phyloP scores from a whole-genome alignment of 2,888 invertebrate genomes.

The Eledona agricola region DNA sequence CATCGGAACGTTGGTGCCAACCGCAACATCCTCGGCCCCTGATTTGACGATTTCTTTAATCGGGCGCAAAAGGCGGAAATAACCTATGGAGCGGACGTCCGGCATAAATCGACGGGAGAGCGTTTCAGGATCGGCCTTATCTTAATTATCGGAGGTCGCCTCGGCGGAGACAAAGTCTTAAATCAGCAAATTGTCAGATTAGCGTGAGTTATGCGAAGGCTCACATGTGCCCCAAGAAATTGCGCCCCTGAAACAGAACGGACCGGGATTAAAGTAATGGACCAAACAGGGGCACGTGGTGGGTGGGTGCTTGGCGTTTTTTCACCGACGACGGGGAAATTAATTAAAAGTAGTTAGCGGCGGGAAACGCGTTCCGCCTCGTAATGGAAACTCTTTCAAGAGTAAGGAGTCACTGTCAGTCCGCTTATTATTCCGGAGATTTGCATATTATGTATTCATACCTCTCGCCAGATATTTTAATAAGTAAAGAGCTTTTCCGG shows the following conservation, averaged over 20 bases:
- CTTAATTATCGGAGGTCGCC: conserved; percentile 55
- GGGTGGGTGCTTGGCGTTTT: no score
- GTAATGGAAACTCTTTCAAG: conserved; percentile 34
- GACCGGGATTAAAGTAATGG: conserved; percentile 21
- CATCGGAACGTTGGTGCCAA: conserved; percentile 25
- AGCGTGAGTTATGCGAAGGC: conserved; percentile 50
- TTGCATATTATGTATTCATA: conserved; percentile 49
- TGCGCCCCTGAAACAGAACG: conserved; percentile 20
- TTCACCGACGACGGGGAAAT: conserved; percentile 17
- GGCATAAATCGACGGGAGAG: conserved; percentile 45
- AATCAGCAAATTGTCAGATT: conserved; percentile 53
- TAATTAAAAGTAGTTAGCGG: conserved; percentile 28
- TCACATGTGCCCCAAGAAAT: conserved; percentile 47
- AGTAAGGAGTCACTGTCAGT: conserved; percentile 38
- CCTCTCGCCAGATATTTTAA: conserved; percentile 46
- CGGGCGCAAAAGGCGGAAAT: conserved; percentile 17
- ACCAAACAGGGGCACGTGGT: no score
- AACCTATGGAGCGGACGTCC: conserved; percentile 39
- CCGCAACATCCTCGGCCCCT: conserved; percentile 13
- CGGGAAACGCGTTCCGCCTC: conserved; percentile 24
- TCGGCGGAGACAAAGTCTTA: conserved; percentile 47
- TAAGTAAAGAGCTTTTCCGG: conserved; percentile 43
- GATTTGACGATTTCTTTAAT: conserved; percentile 5
- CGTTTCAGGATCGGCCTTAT: conserved; percentile 51
- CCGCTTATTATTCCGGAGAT: conserved; percentile 47